Evolutionary conservation across 2,113 vertebrate species (phyloP).

Genomic region (Calyptomena viridis): DNA sequence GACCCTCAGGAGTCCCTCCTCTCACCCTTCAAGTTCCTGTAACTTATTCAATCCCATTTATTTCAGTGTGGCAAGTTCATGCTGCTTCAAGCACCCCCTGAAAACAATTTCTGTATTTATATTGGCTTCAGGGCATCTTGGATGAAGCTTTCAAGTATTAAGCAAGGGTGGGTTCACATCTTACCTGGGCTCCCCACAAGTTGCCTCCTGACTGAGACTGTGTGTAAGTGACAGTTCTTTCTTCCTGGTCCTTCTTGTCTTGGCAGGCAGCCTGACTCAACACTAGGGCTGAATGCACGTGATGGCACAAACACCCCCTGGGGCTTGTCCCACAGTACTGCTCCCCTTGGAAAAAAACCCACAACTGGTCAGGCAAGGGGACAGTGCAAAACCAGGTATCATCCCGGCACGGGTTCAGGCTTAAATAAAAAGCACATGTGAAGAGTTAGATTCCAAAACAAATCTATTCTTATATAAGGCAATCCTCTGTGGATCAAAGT

Average conservation of each 20-base stretch:
- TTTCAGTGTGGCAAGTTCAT: not conserved
- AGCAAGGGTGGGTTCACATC: not conserved
- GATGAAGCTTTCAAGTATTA: not conserved
- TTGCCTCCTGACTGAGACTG: not conserved
- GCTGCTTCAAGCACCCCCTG: not conserved
- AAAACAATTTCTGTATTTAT: not conserved
- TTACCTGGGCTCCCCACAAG: not conserved
- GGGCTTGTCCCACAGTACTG: not conserved
- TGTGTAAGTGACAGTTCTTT: not conserved
- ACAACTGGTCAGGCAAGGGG: fast-evolving
- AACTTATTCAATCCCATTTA: not conserved
- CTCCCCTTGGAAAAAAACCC: not conserved
- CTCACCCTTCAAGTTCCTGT: not conserved
- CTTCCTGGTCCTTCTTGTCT: not conserved
- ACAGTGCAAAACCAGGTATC: not conserved
- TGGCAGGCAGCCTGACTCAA: fast-evolving
- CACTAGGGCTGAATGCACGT: fast-evolving
- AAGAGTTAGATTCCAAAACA: not conserved
- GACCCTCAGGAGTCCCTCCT: not conserved
- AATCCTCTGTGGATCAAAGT: not conserved
- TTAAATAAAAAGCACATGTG: not conserved
- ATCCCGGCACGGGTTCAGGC: not conserved
- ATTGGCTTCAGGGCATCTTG: not conserved
- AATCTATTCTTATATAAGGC: not conserved
- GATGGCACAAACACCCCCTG: not conserved